Percentiles rank a stretch among this genome's conserved stretches.
Conservation (phyloP, 2,113 vertebrate genomes). For the Edolisoma coerulescens region DNA sequence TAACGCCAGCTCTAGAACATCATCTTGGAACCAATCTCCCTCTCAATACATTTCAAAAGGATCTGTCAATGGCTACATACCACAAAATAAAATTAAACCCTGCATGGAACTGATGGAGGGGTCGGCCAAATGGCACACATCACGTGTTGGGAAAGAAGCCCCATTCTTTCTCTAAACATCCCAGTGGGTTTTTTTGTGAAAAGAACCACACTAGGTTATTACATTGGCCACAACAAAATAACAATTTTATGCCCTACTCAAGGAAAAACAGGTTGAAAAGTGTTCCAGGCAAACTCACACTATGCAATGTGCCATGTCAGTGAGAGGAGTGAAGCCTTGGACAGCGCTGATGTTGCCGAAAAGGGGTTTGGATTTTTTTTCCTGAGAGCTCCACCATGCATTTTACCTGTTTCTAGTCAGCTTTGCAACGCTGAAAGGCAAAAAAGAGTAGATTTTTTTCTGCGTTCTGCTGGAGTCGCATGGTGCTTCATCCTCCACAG, state of each 20-base stretch:
- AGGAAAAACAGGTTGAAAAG: neutral
- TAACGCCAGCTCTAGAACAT: conserved; percentile 29
- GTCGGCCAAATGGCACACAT: conserved; percentile 54
- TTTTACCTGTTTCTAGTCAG: neutral
- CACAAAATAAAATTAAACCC: conserved; percentile 42
- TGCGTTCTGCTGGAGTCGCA: neutral
- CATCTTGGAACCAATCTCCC: conserved; percentile 36
- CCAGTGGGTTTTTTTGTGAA: neutral
- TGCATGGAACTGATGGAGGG: conserved; percentile 7
- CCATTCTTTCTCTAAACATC: neutral
- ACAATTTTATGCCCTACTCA: neutral
- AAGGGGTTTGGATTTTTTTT: neutral
- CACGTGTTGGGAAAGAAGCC: conserved; percentile 18
- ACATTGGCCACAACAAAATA: neutral
- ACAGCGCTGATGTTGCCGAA: neutral
- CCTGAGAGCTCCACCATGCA: neutral
- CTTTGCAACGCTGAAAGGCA: neutral
- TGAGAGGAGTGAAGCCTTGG: neutral
- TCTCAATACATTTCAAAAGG: conserved; percentile 52
- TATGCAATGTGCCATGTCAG: neutral
- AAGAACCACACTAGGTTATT: neutral
- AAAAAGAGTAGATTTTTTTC: neutral
- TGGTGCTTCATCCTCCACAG: neutral
- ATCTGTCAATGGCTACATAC: conserved; percentile 50
- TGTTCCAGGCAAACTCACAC: neutral